A percentile compares a stretch with the other conserved stretches of the same genome.
phyloP scores from a whole-genome alignment of 2,888 invertebrate species.

The Nomada fabriciana region DNA sequence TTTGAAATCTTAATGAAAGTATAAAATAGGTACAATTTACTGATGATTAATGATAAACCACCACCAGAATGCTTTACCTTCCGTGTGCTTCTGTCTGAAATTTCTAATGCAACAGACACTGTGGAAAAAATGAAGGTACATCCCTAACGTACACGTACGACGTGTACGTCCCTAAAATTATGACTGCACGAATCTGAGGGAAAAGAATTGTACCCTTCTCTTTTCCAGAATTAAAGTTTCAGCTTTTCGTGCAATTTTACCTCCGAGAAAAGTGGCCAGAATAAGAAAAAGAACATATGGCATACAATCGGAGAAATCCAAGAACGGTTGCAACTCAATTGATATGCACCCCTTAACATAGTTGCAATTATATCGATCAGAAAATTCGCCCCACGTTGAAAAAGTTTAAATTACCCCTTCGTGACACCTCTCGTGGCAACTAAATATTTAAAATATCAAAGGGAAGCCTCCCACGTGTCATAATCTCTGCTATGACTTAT shows the following conservation, averaged over 20 bases:
- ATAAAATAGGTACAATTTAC: background rate
- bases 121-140: background rate
- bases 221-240: background rate
- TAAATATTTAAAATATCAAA: background rate
- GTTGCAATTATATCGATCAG: conserved; percentile 20
- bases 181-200: background rate
- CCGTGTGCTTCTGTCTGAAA: background rate
- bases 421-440: background rate
- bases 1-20: background rate
- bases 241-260: too few relatives aligned
- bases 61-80: too few relatives aligned
- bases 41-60: too few relatives aligned
- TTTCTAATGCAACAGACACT: background rate
- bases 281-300: background rate
- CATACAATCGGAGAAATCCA: background rate
- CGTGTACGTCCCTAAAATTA: background rate
- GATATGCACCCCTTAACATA: conserved; percentile 6
- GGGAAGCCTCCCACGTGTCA: too few relatives aligned
- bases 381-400: background rate
- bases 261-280: background rate
- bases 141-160: too few relatives aligned
- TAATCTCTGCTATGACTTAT: too few relatives aligned
- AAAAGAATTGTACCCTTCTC: background rate
- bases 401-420: conserved; percentile 4
- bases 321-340: background rate